A percentile compares a stretch with the other conserved stretches of the same genome.
These are phyloP conservation scores for Acanthochromis polyacanthus DNA, from an alignment of 2,113 vertebrate genomes.

Conservation along the genomic window DNA sequence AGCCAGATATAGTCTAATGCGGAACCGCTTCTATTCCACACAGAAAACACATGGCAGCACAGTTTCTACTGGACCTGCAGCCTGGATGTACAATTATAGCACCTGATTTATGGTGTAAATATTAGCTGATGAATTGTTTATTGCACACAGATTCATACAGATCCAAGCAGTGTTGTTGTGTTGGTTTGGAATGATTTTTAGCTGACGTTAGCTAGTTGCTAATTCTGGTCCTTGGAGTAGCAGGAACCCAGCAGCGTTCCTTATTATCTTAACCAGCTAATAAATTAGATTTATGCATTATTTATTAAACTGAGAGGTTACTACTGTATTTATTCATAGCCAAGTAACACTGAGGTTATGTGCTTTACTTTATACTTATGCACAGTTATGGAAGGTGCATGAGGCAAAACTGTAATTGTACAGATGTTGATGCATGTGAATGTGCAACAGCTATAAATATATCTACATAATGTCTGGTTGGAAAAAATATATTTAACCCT, in stretches of 20 bases:
- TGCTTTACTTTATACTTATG: no score
- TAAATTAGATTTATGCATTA: background rate
- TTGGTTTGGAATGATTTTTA: slow-evolving; percentile 3
- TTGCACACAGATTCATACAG: background rate
- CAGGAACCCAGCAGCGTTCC: background rate
- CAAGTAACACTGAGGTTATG: no score
- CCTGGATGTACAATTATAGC: background rate
- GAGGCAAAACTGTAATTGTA: no score
- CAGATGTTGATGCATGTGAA: no score
- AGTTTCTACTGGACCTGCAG: slow-evolving; percentile 16
- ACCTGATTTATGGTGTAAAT: background rate
- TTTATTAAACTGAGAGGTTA: background rate
- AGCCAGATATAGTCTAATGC: slow-evolving; percentile 36
- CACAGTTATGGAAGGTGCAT: no score
- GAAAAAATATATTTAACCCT: no score
- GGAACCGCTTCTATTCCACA: slow-evolving; percentile 20
- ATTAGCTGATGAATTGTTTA: background rate
- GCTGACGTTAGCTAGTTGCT: slow-evolving; percentile 20
- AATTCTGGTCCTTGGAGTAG: slow-evolving; percentile 24
- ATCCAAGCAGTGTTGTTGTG: background rate
- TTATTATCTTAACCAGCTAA: slow-evolving; percentile 1
- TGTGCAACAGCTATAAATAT: no score
- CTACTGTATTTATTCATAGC: background rate
- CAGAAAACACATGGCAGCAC: slow-evolving; percentile 1
- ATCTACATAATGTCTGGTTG: no score